These are phyloP conservation scores for Haliclona indistincta DNA, from an alignment of 37 sponge, comb jelly and placozoan species.

Conservation along the genomic window DNA sequence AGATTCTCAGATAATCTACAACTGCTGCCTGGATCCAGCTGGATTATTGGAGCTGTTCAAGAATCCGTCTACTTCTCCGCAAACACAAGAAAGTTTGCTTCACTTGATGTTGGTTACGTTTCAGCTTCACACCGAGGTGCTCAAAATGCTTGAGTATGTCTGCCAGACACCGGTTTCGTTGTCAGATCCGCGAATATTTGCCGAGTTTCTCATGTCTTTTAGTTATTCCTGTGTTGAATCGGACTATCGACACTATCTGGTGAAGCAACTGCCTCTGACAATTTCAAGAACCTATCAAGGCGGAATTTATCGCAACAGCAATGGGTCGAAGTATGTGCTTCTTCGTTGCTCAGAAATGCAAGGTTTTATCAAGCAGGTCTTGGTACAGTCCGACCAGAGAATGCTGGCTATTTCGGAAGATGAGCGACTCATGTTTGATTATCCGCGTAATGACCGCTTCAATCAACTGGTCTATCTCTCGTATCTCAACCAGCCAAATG, in stretches of 20 bases:
- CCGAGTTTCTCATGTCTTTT: conserved; percentile 57
- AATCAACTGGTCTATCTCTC: conserved; percentile 39
- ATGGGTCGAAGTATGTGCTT: conserved; percentile 26
- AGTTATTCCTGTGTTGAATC: conserved; percentile 34
- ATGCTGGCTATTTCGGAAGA: conserved; percentile 25
- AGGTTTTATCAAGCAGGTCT: conserved; percentile 2
- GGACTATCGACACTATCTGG: conserved; percentile 19
- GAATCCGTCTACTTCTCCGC: not conserved
- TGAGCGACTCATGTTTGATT: conserved; percentile 33
- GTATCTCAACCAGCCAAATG: conserved; percentile 24
- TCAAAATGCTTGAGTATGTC: conserved; percentile 60
- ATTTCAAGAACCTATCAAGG: conserved; percentile 51
- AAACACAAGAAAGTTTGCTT: conserved; percentile 37
- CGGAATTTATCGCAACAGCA: conserved; percentile 35
- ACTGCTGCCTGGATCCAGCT: conserved; percentile 17
- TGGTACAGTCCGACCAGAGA: conserved; percentile 56
- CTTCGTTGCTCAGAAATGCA: conserved; percentile 36
- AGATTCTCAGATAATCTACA: conserved; percentile 11
- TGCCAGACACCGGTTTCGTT: conserved; percentile 50
- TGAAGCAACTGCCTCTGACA: conserved; percentile 63
- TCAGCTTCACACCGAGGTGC: conserved; percentile 41
- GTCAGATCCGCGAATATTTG: conserved; percentile 31
- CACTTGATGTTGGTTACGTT: conserved; percentile 57
- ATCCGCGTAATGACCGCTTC: conserved; percentile 11
- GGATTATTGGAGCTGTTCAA: conserved; percentile 65